Evolutionary conservation across 2,888 invertebrate genomes (phyloP).

Genomic region (Macropis europaea): DNA sequence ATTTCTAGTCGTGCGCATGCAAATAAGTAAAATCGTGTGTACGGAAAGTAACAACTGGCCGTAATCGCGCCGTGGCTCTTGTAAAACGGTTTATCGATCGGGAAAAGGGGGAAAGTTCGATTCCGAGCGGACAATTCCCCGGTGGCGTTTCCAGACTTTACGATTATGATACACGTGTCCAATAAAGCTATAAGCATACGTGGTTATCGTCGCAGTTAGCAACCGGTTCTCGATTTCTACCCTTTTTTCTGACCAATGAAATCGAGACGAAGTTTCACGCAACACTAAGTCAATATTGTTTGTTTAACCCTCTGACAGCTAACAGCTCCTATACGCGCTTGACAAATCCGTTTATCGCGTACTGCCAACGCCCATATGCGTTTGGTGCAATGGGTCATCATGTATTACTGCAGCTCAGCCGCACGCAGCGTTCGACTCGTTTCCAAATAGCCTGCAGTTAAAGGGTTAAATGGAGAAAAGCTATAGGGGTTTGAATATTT

Average conservation of each 20-base stretch:
- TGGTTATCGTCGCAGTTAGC: constrained; percentile 1
- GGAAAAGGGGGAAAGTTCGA: constrained; percentile 9
- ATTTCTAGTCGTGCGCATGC: not conserved
- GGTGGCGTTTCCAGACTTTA: constrained; percentile 21
- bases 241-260: not conserved
- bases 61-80: constrained; percentile 1
- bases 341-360: too few species aligned
- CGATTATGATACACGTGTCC: constrained; percentile 27
- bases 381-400: too few species aligned
- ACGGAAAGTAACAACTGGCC: not conserved
- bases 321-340: too few species aligned
- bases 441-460: too few species aligned
- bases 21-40: not conserved
- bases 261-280: too few species aligned
- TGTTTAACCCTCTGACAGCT: too few species aligned
- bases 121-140: constrained; percentile 14
- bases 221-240: constrained; percentile 5
- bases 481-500: too few species aligned
- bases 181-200: constrained; percentile 23
- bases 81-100: constrained; percentile 22
- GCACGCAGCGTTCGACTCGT: too few species aligned
- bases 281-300: too few species aligned
- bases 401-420: too few species aligned
- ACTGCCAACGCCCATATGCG: too few species aligned
- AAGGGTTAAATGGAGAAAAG: too few species aligned